These are phyloP conservation scores for Dallia pectoralis DNA, from an alignment of 2,797 vertebrate genomes.

Conservation along the genomic window DNA sequence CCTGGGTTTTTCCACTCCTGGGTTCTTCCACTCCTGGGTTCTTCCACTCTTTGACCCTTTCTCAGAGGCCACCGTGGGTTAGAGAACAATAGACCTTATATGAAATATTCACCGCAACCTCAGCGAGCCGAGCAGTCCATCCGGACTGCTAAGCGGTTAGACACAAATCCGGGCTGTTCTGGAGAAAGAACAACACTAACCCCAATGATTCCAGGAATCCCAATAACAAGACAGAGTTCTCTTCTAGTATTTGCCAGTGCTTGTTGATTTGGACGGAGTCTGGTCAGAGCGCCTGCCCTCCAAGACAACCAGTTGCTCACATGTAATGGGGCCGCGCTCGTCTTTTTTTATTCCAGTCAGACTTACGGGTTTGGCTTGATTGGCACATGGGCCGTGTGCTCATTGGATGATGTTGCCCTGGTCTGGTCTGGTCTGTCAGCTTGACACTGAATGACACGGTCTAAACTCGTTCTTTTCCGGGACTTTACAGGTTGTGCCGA, in stretches of 20 bases:
- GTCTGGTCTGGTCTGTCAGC: no score
- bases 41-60: constrained; percentile 53
- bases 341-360: constrained; percentile 45
- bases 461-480: constrained; percentile 6
- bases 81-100: constrained; percentile 63
- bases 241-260: constrained; percentile 19
- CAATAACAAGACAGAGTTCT: constrained; percentile 45
- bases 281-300: constrained; percentile 34
- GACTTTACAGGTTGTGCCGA: constrained; percentile 37
- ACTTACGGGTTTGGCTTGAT: constrained; percentile 29
- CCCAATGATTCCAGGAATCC: constrained; percentile 41
- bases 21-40: constrained; percentile 44
- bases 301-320: constrained; percentile 41
- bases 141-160: constrained; percentile 56
- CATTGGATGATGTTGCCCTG: constrained; percentile 16
- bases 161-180: constrained; percentile 50
- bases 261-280: constrained; percentile 46
- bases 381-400: neutral
- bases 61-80: constrained; percentile 56
- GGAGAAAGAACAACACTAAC: constrained; percentile 31
- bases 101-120: constrained; percentile 61
- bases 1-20: constrained; percentile 48
- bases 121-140: constrained; percentile 33
- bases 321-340: constrained; percentile 34
- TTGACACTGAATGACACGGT: neutral